A percentile compares a stretch with the other conserved stretches of the same genome.
These are phyloP conservation scores for Uloborus plumipes DNA, from an alignment of 2,888 invertebrate genomes.

Conservation along the genomic window DNA sequence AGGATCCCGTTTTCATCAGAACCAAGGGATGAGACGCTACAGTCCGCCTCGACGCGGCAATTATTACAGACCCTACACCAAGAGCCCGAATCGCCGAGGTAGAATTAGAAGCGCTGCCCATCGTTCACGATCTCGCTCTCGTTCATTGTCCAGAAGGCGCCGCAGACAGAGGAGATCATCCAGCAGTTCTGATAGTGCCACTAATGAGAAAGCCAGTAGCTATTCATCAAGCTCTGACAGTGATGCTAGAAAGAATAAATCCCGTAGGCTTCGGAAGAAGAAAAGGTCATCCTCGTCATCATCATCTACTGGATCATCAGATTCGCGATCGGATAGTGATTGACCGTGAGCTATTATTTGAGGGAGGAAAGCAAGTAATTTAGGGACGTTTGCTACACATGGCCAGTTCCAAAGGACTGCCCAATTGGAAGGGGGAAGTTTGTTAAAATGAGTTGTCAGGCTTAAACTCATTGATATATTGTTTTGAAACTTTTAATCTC, in stretches of 20 bases:
- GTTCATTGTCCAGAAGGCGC: constrained; percentile 4
- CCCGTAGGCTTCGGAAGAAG: not conserved
- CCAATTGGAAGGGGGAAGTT: too few relatives aligned
- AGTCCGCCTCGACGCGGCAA: constrained; percentile 16
- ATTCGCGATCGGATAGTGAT: not conserved
- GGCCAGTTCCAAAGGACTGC: too few relatives aligned
- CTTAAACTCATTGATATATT: too few relatives aligned
- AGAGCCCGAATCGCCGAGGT: not conserved
- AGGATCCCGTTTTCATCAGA: not conserved
- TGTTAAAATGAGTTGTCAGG: too few relatives aligned
- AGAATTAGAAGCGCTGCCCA: constrained; percentile 1
- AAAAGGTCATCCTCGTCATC: constrained; percentile 27
- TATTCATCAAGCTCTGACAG: constrained; percentile 25
- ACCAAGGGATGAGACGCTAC: constrained; percentile 3
- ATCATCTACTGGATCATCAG: constrained; percentile 1
- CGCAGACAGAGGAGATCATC: constrained; percentile 1
- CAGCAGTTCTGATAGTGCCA: too few relatives aligned
- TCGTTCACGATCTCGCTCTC: constrained; percentile 10
- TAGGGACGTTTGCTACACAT: too few relatives aligned
- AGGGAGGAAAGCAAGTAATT: too few relatives aligned
- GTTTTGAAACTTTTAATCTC: too few relatives aligned
- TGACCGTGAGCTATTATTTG: not conserved
- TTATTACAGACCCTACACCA: constrained; percentile 14
- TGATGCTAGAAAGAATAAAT: not conserved
- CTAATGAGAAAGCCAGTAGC: too few relatives aligned